Base-by-base conservation (phyloP, 2,888 invertebrate species). In the Scelioninae gen. 2 region DNA sequence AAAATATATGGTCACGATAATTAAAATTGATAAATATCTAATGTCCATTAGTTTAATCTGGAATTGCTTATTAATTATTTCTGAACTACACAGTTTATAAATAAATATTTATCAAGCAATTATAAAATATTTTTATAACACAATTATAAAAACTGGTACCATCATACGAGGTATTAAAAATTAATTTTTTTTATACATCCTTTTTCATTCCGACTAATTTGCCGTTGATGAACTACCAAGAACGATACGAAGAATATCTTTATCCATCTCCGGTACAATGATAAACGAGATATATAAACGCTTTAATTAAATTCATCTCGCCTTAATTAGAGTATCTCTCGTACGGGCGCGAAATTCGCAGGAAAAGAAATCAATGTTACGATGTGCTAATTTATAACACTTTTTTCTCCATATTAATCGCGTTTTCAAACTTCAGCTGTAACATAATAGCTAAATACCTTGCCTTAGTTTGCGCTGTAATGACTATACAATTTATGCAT, bases 221-320 rank as follows among this genome's bases (percentile, higher is more conserved):
- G n/a, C 33, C 19, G 37, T 22, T 37, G 10, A 52, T 52, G 41
- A 41, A 53, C 15, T 33, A 25, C 18, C 5, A 19, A 39, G 9
- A 53, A 39, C 16, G 39, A 39, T 53, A 39, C 37, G 25, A 31
- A 25, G 43, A 18, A 28, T 35, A 13, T 43, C 22, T 45, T 35
- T 10, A 37, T 61, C 18, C 41, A 60, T 39, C 48, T 61, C 28
- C 5, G 11, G 10, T 2, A 15, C 13, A 53, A 39, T 39, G 48
- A 61, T 61, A 50, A 50, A 50, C 13, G 61, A 11, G 61, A 61
- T 63, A 43, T 43, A 19, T 41, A 41, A 61, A 61, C 41, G 31
- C 31, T 39, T 48, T 41, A 61, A 52, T 63, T 52, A 52, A 63
- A 10, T 41, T 52, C 33, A 19, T 33, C 50, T 52, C 28, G 18